Evolutionary conservation across 2,888 invertebrate species (phyloP), one percentile per base, ranked within the genome.

Genomic region (Drosophila cognata): DNA sequence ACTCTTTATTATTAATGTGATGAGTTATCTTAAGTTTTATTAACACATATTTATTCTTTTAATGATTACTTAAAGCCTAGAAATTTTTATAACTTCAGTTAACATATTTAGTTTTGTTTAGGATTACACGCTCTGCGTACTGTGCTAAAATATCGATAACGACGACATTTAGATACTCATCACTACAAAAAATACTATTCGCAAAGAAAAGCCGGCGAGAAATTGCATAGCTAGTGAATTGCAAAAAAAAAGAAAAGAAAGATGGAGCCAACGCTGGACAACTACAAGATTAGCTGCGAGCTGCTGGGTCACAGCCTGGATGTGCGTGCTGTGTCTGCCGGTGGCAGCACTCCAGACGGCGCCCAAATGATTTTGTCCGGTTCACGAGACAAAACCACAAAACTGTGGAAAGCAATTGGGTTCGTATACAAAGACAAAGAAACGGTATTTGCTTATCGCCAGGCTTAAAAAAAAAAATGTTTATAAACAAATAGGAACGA

Each of bases 381-480:
- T 31, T 98, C 98, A 6, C 95, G 98, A 85, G 99, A 99, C 93
- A 96, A 96, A 92, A 97, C 97, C 21, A 96, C 97, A 2, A 97
- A 97, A 93, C 94, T 97, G 46, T 99, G 98, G 98, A 95, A 95
- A 91, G 96, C 96, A 48, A 95, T 95, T 91, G 95, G 95, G 97
- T 92, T 52, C 46, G 89, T 72, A 51, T 13, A 0, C 8, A 4
- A 31, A 55, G 25, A 62, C 55, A 62, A 62, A 59, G 62, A 53
- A 36, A 21, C 8, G 8, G 11, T 25, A 21, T 16, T 36, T 25
- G 25, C 10, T 16, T 6, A 52, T 41, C 16, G 13, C 2, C 11
- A 36, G 18, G 11, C 7, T 50, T 0, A 25, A 46, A 28, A 50
- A 48, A 50, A 10, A 28, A 8, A 43, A 1, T 28, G 2, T 50